These are phyloP conservation scores for Zosterops japonicus DNA, from an alignment of 2,113 vertebrate species.

Conservation along the genomic window DNA sequence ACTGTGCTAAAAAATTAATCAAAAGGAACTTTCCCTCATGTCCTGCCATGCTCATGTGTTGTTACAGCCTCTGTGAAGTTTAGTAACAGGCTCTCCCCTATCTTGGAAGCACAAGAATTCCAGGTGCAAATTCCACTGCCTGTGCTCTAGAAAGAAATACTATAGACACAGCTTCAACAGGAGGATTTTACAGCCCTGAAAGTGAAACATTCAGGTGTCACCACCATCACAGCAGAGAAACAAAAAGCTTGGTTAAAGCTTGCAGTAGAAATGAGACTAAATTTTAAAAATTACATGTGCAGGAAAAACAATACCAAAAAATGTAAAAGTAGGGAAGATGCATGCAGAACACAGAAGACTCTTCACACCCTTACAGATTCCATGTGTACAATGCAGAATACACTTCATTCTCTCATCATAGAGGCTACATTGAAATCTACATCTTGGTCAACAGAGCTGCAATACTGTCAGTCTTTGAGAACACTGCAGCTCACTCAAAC, in stretches of 20 bases:
- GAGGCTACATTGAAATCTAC: neutral
- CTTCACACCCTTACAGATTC: neutral
- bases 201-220: neutral
- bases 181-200: neutral
- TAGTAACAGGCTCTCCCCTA: neutral
- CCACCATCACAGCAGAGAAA: neutral
- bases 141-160: neutral
- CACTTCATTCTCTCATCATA: neutral
- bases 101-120: neutral
- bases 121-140: neutral
- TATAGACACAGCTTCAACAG: neutral
- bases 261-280: neutral
- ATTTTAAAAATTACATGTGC: rapidly evolving
- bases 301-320: neutral
- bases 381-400: neutral
- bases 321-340: neutral
- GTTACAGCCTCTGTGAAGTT: neutral
- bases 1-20: neutral
- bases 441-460: neutral
- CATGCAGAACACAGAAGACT: neutral
- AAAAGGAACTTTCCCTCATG: neutral
- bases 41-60: neutral
- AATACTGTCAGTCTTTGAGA: neutral
- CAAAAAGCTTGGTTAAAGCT: neutral
- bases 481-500: neutral